Evolutionary conservation across 2,888 invertebrate species (phyloP), one percentile per base, ranked within the genome.

Genomic region (Aporophyla nigra): DNA sequence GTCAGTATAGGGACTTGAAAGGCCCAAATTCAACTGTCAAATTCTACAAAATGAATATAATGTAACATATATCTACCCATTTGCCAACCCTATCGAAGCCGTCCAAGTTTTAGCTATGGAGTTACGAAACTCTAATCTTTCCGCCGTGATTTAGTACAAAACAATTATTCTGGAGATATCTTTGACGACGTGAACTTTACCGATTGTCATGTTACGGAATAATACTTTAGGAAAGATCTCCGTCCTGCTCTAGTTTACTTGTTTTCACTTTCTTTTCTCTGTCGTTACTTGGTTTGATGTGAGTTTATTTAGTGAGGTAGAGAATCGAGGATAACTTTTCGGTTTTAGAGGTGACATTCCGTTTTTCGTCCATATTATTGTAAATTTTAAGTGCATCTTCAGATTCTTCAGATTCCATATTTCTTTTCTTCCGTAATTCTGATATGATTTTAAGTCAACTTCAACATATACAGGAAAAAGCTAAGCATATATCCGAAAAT

Each of bases 91-190:
- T 87, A 72, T 9, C 1, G 1, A 12, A 67, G 24, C 59, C 61
- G 75, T 71, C 74, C 9, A 87, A 85, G 83, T 86, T 87, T 51
- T 49, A 76, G 76, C 79, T 54, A 74, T 80, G 74, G 82, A 86
- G 87, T 87, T 87, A 69, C 74, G 53, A 53, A 87, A 87, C 85
- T 87, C 80, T 87, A 87, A 87, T 87, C 87, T 87, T 87, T 85
- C 86, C 87, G 68, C 70, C 24, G 83, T 87, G 87, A 87, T 87
- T 87, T 83, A 86, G 83, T 82, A 87, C 85, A 78, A 87, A 86
- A 87, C 87, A 87, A 87, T 87, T 87, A 87, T 87, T 87, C 80
- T 65, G 67, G 70, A 83, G 87, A 87, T 87, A 87, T 85, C 83
- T 75, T 75, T 80, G 87, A 87, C 79, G 86, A 84, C 74, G 76